Base-by-base conservation (phyloP, 2,888 invertebrate genomes). In the Scaptomyza parva region DNA sequence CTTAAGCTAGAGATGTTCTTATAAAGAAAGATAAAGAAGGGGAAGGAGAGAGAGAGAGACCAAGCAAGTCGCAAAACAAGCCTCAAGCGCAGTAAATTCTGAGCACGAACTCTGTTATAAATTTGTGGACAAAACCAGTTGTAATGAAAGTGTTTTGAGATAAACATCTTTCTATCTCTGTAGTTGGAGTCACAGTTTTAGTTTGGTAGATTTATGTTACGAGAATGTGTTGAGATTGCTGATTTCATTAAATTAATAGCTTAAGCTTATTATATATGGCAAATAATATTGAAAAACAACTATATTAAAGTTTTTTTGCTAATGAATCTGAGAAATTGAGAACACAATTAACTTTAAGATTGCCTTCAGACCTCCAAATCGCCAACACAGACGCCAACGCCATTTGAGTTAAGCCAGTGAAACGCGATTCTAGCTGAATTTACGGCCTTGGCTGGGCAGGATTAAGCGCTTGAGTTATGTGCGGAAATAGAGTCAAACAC, bases 401-500 rank as follows among this genome's bases (percentile, higher is more conserved):
- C 59, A 75, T 68, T 74, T 66, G 26, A 70, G 70, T 63, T 77
- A 75, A 78, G 66, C 73, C 64, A 73, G 53, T 60, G 54, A 65
- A 76, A 65, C 74, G 76, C 67, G 58, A 59, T 65, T 76, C 40
- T 18, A 51, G 18, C 58, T 52, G 40, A 76, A 77, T 76, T 76
- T 77, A 76, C 77, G 68, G 77, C 71, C 74, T 68, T 73, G 62
- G 65, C 62, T 72, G 54, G 52, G 45, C 48, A 51, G 75, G 73
- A 75, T 75, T 75, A 75, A 52, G 61, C 41, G 61, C 48, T 47
- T 75, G 72, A 72, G 69, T 76, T 65, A 72, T 76, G 69, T 65
- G 61, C 65, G 59, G 61, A 69, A 75, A 59, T 53, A 71, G 41
- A 35, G 43, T n/a, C n/a, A n/a, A n/a, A 39, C 58, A 51, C 45